Evolutionary conservation across 1,140 invertebrate species (phyloP), one percentile per base, ranked within the genome.

Genomic region (Thaumatotibia leucotreta): DNA sequence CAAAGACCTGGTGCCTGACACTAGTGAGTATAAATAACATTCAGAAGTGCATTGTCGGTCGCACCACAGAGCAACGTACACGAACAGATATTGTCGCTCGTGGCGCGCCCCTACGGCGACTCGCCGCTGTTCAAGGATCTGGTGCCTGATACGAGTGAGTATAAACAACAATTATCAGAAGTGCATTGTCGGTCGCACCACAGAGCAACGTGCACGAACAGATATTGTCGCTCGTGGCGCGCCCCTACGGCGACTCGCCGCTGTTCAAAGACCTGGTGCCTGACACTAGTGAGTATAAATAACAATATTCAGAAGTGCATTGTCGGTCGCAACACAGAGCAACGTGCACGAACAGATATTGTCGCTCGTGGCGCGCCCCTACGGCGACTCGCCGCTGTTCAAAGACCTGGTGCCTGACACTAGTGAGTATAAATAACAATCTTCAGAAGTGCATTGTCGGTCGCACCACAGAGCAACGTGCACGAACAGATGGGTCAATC

Each of bases 341-440:
- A 82, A 82, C 63, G 84, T 86, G 0, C 86, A 88, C 69, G 84
- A 86, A 49, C 86, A 88, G 49, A 84, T 88, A 0, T 35, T 88
- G 24, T 75, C 79, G 4, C 61, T 86, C 3, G 84, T 77, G 0
- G 84, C 86, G 4, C 31, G 86, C 2, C 86, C 86, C 0, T 88
- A 86, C 74, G 83, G 84, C 0, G 83, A 88, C 65, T 77, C 76
- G 11, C 80, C 80, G 17, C 83, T 88, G 4, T 88, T 82, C 76
- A 88, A 88, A 23, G 83, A 86, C 45, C 54, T 88, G 0, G 61
- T 79, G 45, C 83, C 84, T 0, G 82, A 86, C 6, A 63, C 63
- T 1, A 63, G 86, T 88, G 29, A 78, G 79, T 79, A 20, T 63
- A n/a, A n/a, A n/a, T n/a, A n/a, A n/a, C n/a, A n/a, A n/a, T n/a